Conservation (phyloP, 1,140 invertebrate species). For the Dreissena polymorpha region DNA sequence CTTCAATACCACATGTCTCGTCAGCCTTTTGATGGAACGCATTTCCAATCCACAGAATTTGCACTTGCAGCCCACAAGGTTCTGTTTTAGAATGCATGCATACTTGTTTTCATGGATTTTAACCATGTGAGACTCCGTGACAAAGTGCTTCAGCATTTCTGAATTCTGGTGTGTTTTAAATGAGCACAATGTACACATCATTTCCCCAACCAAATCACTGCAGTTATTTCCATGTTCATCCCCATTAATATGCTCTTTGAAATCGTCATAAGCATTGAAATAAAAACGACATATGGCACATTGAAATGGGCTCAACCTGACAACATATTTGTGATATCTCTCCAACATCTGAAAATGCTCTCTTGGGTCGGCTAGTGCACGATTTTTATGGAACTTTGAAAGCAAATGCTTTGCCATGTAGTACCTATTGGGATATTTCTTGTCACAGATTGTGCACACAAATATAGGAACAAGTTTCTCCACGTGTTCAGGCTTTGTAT, state of each 20-base stretch:
- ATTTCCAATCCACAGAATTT: conserved; percentile 82
- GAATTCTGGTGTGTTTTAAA: conserved; percentile 85
- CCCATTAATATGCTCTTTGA: conserved; percentile 88
- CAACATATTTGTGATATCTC: conserved; percentile 88
- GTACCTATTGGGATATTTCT: conserved; percentile 71
- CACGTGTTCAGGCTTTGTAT: conserved; percentile 15
- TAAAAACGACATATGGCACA: conserved; percentile 92
- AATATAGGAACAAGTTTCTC: conserved; percentile 2
- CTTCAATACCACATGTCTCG: conserved; percentile 84
- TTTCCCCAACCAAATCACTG: conserved; percentile 82
- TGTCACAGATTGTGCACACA: conserved; percentile 77
- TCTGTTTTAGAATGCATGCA: conserved; percentile 88
- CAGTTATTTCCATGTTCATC: conserved; percentile 82
- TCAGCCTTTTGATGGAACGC: conserved; percentile 80
- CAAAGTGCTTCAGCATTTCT: conserved; percentile 86
- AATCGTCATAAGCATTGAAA: conserved; percentile 87
- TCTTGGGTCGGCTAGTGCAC: conserved; percentile 65
- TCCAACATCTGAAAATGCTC: conserved; percentile 86
- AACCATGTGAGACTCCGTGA: conserved; percentile 54
- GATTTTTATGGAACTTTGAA: conserved; percentile 71
- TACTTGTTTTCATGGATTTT: conserved; percentile 80
- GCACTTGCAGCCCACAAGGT: conserved; percentile 83
- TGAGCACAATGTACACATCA: conserved; percentile 89
- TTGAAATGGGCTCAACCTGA: conserved; percentile 90
- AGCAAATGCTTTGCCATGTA: conserved; percentile 73